A percentile compares a stretch with the other conserved stretches of the same genome.
phyloP scores from a whole-genome alignment of 2,113 vertebrate species.

The Ginglymostoma cirratum region DNA sequence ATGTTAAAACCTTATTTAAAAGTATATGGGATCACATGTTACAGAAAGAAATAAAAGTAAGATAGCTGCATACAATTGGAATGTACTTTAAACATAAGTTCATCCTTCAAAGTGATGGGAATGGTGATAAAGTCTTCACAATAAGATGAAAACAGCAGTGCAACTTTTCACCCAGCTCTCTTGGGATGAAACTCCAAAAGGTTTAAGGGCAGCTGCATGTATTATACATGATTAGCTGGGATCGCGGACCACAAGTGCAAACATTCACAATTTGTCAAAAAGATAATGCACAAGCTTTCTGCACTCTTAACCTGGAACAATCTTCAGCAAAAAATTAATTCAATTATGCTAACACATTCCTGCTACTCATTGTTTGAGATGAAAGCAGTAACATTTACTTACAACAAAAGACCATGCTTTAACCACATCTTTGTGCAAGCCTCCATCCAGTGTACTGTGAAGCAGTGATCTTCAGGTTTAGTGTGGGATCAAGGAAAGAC shows the following conservation, averaged over 20 bases:
- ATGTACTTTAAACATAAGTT: background rate
- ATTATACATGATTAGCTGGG: slow-evolving; percentile 68
- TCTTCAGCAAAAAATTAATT: slow-evolving; percentile 42
- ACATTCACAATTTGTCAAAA: slow-evolving; percentile 64
- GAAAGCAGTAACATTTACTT: slow-evolving; percentile 36
- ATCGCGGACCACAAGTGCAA: slow-evolving; percentile 59
- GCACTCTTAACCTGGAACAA: slow-evolving; percentile 47
- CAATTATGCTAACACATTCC: slow-evolving; percentile 44
- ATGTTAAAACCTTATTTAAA: background rate
- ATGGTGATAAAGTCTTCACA: slow-evolving; percentile 62
- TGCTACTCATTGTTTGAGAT: slow-evolving; percentile 33
- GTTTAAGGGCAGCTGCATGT: slow-evolving; percentile 59
- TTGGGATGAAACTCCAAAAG: slow-evolving; percentile 45
- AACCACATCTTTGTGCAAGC: slow-evolving; percentile 11
- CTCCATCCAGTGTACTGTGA: background rate
- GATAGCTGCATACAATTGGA: background rate
- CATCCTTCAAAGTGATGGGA: slow-evolving; percentile 7
- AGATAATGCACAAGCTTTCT: slow-evolving; percentile 53
- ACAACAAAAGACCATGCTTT: slow-evolving; percentile 35
- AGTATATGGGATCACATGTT: background rate
- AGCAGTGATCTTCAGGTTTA: background rate
- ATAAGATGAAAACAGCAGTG: slow-evolving; percentile 45
- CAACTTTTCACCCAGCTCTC: slow-evolving; percentile 50
- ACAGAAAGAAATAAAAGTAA: background rate
- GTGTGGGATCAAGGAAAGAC: background rate